Evolutionary conservation across 2,113 vertebrate species (phyloP), one percentile per base, ranked within the genome.

Genomic region (Scalopus aquaticus): DNA sequence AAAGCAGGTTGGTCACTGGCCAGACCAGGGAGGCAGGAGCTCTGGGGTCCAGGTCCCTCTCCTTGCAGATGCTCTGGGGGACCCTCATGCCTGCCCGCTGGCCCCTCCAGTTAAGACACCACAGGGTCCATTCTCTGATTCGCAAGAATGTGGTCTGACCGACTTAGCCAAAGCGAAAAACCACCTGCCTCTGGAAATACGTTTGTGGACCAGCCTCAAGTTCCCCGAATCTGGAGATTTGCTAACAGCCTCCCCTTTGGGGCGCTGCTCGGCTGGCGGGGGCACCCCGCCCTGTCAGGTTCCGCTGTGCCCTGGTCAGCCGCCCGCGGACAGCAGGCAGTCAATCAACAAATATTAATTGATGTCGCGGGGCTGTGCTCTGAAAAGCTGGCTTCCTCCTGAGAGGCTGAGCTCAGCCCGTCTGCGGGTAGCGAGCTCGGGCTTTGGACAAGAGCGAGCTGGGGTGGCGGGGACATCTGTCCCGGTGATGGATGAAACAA

Each of bases 321-420:
- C 3, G 81, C 1, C 7, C 35, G 30, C 1, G 20, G 4, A 30
- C 26, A 32, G 78, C 49, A n/a, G 83, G 72, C 46, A 0, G 35
- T 80, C 80, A 26, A 28, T 69, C 81, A 76, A 37, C 87, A 88
- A 16, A 88, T 72, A 44, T 49, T 73, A 88, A 85, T 39, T 54
- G 96, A 76, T 10, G 44, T 24, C 64, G 64, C 3, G 69, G 73
- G 74, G 86, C 7, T 58, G 60, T 26, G 73, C 86, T 88, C 86
- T 19, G 89, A 85, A 58, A 70, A 85, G 78, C 88, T 15, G 44
- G 5, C 20, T 37, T 65, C 96, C 97, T 93, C 93, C 90, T 15
- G 72, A 60, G 93, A 95, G 97, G 96, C 62, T 56, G 73, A 91
- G 65, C 81, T 62, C 54, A 7, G 84, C 28, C 88, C 46, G 64